These are phyloP conservation scores for Amazona guildingii DNA, from an alignment of 2,113 vertebrate species.

Conservation along the genomic window DNA sequence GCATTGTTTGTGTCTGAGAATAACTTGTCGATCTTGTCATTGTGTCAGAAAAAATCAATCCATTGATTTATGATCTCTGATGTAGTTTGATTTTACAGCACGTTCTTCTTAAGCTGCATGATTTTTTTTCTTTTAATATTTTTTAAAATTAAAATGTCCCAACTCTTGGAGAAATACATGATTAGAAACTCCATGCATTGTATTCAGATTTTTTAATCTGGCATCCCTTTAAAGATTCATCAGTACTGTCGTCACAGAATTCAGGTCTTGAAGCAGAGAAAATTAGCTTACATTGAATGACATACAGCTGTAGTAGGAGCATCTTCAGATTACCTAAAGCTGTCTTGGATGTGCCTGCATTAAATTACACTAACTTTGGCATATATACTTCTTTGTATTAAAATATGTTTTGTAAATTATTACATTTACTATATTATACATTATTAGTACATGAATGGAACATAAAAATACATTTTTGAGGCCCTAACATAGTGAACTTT, in stretches of 20 bases:
- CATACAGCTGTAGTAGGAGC: neutral
- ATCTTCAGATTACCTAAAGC: neutral
- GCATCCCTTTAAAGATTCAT: accelerated
- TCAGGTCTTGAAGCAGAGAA: neutral
- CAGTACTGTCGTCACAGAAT: neutral
- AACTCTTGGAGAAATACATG: neutral
- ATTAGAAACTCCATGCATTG: neutral
- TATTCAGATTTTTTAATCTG: neutral
- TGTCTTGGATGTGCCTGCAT: neutral
- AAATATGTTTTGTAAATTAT: neutral
- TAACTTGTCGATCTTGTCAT: neutral
- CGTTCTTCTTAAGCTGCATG: neutral
- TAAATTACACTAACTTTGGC: neutral
- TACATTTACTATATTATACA: neutral
- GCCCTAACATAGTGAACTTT: neutral
- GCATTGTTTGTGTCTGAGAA: neutral
- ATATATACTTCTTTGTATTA: neutral
- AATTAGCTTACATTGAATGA: neutral
- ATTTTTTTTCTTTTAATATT: neutral
- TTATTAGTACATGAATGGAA: neutral
- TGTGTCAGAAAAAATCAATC: neutral
- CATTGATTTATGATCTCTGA: neutral
- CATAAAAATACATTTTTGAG: neutral
- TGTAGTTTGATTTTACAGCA: neutral
- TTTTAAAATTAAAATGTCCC: neutral